phyloP scores from a whole-genome alignment of 2,888 invertebrate genomes.

The Therioaphis trifolii region DNA sequence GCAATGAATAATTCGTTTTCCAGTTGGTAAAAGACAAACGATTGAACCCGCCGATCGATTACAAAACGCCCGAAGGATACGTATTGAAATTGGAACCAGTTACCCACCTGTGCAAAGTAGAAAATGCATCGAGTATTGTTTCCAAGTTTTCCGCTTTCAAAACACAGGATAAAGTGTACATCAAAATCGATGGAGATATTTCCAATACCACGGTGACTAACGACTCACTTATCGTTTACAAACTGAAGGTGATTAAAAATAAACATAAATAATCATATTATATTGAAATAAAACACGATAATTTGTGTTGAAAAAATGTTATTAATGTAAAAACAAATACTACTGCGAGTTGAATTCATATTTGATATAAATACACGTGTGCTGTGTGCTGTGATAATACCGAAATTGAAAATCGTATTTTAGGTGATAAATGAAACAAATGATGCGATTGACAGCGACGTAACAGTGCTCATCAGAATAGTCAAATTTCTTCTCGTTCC shows the following conservation, averaged over 20 bases:
- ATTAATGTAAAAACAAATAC: neutral
- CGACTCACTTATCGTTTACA: slow-evolving; percentile 12
- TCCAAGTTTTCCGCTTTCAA: slow-evolving; percentile 8
- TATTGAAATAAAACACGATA: neutral
- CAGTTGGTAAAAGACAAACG: neutral
- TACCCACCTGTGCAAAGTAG: neutral
- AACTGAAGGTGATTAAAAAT: slow-evolving; percentile 31
- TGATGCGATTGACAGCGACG: slow-evolving; percentile 1
- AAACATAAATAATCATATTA: neutral
- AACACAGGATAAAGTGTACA: neutral
- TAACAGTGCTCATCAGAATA: slow-evolving; percentile 17
- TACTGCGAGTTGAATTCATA: neutral
- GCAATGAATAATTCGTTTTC: neutral
- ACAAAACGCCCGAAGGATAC: neutral
- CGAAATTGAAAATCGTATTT: too few relatives aligned
- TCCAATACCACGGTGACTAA: neutral
- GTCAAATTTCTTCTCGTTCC: neutral
- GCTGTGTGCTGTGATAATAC: too few relatives aligned
- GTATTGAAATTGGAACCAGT: slow-evolving; percentile 23
- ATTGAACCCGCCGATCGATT: slow-evolving; percentile 6
- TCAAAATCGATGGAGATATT: slow-evolving; percentile 20
- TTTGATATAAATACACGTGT: neutral
- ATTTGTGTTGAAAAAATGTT: neutral
- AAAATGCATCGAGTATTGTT: neutral
- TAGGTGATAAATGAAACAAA: neutral